Evolutionary conservation across 2,888 invertebrate genomes (phyloP).

Genomic region (Stenurella melanura): DNA sequence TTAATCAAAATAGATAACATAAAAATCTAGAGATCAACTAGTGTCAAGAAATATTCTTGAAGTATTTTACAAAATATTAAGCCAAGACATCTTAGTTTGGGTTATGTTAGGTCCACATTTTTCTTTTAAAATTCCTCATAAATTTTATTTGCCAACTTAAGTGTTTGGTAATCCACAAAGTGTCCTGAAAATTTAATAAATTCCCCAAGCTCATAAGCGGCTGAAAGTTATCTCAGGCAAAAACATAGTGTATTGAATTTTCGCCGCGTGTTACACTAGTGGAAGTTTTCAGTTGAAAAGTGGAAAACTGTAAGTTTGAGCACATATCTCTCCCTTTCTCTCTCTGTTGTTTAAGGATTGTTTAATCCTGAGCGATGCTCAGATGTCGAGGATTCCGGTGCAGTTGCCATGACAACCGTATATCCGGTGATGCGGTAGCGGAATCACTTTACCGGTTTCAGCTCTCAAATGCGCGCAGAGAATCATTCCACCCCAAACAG

Average conservation of each 20-base stretch:
- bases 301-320: slow-evolving; percentile 54
- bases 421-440: slow-evolving; percentile 67
- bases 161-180: slow-evolving; percentile 28
- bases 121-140: slow-evolving; percentile 6
- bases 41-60: too few relatives aligned
- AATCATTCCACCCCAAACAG: slow-evolving; percentile 44
- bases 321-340: slow-evolving; percentile 48
- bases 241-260: slow-evolving; percentile 42
- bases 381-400: slow-evolving; percentile 67
- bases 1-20: too few relatives aligned
- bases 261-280: slow-evolving; percentile 49
- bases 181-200: slow-evolving; percentile 34
- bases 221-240: slow-evolving; percentile 27
- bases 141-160: slow-evolving; percentile 9
- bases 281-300: slow-evolving; percentile 52
- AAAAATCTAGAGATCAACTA: too few relatives aligned
- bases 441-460: slow-evolving; percentile 67
- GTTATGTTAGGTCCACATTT: neutral
- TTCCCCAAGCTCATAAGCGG: slow-evolving; percentile 27
- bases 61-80: too few relatives aligned
- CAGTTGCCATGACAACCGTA: slow-evolving; percentile 68
- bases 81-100: neutral
- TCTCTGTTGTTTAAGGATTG: slow-evolving; percentile 62
- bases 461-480: slow-evolving; percentile 56
- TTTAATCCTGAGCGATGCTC: slow-evolving; percentile 67